Conservation (phyloP, 1,140 invertebrate species). For the Drosophila hydei region DNA sequence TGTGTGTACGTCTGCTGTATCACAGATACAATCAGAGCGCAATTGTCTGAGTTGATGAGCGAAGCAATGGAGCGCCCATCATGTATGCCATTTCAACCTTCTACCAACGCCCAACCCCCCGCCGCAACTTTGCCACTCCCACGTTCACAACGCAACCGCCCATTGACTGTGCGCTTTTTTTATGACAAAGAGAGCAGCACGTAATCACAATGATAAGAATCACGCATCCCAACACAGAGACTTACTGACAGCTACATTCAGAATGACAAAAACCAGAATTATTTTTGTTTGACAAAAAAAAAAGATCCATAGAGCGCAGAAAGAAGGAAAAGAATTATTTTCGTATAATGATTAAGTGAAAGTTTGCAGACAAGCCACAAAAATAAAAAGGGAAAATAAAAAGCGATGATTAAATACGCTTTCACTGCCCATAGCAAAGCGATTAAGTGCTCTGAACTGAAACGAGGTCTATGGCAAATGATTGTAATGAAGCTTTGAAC, state of each 20-base stretch:
- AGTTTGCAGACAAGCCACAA: conserved; percentile 14
- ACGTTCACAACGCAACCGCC: conserved; percentile 5
- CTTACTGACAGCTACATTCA: conserved; percentile 31
- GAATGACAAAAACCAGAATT: conserved; percentile 47
- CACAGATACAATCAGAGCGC: conserved; percentile 77
- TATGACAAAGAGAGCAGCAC: conserved; percentile 65
- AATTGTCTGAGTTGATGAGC: conserved; percentile 79
- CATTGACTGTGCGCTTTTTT: conserved; percentile 46
- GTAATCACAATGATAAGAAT: conserved; percentile 80
- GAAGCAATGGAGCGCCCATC: conserved; percentile 51
- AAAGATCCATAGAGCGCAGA: background rate
- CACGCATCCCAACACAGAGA: conserved; percentile 55
- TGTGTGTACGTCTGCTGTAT: conserved; percentile 25
- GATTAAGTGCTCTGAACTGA: background rate
- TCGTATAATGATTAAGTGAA: conserved; percentile 51
- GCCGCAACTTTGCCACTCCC: background rate
- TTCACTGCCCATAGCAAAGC: background rate
- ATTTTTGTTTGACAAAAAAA: conserved; percentile 27
- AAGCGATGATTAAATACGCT: conserved; percentile 14
- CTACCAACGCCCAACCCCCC: background rate
- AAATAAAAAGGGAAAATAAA: conserved; percentile 2
- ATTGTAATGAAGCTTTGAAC: background rate
- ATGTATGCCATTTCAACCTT: conserved; percentile 22
- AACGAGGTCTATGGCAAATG: background rate
- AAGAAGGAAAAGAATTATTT: conserved; percentile 13